Evolutionary conservation across 2,113 vertebrate genomes (phyloP).

Genomic region (Pseudorectes ferrugineus): DNA sequence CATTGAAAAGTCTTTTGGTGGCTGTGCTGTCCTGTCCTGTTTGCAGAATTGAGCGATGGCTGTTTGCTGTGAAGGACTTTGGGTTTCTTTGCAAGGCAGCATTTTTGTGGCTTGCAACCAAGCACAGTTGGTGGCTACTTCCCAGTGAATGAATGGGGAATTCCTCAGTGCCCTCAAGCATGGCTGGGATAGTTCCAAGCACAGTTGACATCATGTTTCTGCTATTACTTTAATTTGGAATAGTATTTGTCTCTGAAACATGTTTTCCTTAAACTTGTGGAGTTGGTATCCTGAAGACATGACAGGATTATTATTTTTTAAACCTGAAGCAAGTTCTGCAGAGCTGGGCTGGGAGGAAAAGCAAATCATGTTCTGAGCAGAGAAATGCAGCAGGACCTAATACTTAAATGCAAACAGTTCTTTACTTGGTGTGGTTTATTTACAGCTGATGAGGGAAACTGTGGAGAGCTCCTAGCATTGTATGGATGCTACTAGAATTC

Average conservation of each 20-base stretch:
- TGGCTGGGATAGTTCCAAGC: not conserved
- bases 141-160: not conserved
- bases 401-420: not conserved
- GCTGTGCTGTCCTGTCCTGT: not conserved
- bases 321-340: not conserved
- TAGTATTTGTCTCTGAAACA: not conserved
- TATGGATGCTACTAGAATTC: slow-evolving; percentile 26
- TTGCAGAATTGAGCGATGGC: not conserved
- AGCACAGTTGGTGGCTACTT: not conserved
- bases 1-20: not conserved
- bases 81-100: not conserved
- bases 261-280: not conserved
- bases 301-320: not conserved
- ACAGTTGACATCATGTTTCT: not conserved
- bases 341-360: not conserved
- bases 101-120: not conserved
- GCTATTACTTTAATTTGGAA: not conserved
- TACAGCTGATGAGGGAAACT: slow-evolving; percentile 18
- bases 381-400: not conserved
- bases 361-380: not conserved
- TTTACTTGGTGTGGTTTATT: not conserved
- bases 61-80: not conserved
- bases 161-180: not conserved
- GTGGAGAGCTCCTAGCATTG: not conserved
- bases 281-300: not conserved